Evolutionary conservation across 2,113 vertebrate species (phyloP), one percentile per base, ranked within the genome.

Genomic region (Alexandromys fortis): DNA sequence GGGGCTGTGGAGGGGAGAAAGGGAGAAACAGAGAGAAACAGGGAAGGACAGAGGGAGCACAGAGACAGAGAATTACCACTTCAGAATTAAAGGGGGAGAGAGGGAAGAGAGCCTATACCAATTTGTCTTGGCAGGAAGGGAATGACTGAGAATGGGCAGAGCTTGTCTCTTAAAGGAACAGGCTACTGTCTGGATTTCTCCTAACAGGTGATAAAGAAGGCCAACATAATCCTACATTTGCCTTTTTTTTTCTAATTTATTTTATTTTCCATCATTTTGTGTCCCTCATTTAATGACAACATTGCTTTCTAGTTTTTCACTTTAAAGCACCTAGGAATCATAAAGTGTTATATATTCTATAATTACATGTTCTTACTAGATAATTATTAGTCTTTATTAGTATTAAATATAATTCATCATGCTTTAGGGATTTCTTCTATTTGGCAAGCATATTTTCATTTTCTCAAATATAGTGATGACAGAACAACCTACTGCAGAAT

Each of bases 311-410:
- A 82, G 35, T 26, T 61, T 82, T 26, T 82, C 12, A 38, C n/a
- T 96, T 96, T 75, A 93, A 92, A 92, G 30, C 16, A 90, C 7
- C 19, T 82, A 87, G 65, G 85, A 94, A 90, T 58, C 21, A 77
- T 88, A 24, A 78, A 75, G 11, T 87, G 3, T 93, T 90, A n/a
- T 33, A 58, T 76, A 92, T 38, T 86, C 55, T 63, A 87, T 93
- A 94, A 85, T 90, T 96, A 85, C 28, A 35, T 87, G 42, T 86
- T 92, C 30, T 85, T 61, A 35, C 11, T 83, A 85, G 65, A 82
- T 63, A 72, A 24, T 52, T 77, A 79, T 91, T 95, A 95, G 63
- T 97, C n/a, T 93, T 93, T 88, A 49, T 85, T 89, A 87, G 47
- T 30, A 77, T 90, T 89, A 47, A 72, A 19, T n/a, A 0, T 73